These are phyloP conservation scores for Rhingia campestris DNA, from an alignment of 2,888 invertebrate genomes.

Conservation along the genomic window DNA sequence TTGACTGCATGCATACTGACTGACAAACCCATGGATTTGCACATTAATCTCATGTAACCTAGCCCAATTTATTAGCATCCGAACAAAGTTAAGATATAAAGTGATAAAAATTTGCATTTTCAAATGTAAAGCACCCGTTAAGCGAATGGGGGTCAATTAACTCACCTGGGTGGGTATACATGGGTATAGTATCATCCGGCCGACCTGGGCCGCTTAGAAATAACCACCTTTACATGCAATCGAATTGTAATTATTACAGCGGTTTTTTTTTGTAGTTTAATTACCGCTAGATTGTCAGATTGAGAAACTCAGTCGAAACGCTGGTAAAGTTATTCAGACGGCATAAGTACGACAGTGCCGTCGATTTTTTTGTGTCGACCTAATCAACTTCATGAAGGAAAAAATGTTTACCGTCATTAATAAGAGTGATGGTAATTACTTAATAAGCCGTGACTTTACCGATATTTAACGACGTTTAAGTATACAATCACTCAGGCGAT, in stretches of 20 bases:
- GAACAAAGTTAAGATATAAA: constrained; percentile 37
- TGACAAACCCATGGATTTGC: constrained; percentile 54
- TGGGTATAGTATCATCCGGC: constrained; percentile 52
- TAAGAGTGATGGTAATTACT: constrained; percentile 62
- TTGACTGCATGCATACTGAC: not conserved
- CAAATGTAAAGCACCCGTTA: not conserved
- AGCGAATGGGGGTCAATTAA: constrained; percentile 62
- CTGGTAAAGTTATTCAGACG: constrained; percentile 44
- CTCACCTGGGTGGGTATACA: constrained; percentile 58
- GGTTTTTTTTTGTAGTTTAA: constrained; percentile 38
- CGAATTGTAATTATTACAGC: constrained; percentile 53
- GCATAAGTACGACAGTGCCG: constrained; percentile 27
- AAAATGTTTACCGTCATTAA: constrained; percentile 47
- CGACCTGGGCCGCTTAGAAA: constrained; percentile 47
- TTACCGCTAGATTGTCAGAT: constrained; percentile 51
- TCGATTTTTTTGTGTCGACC: constrained; percentile 33
- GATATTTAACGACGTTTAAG: constrained; percentile 38
- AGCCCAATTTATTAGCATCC: constrained; percentile 58
- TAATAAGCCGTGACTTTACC: constrained; percentile 60
- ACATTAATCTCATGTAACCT: constrained; percentile 49
- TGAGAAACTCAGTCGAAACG: constrained; percentile 51
- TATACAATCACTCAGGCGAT: constrained; percentile 22
- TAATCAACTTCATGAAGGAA: constrained; percentile 58
- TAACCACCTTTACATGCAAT: constrained; percentile 62
- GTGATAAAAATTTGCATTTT: constrained; percentile 47